Evolutionary conservation across 2,113 vertebrate genomes (phyloP), one percentile per base, ranked within the genome.

Genomic region (Zapus hudsonius): DNA sequence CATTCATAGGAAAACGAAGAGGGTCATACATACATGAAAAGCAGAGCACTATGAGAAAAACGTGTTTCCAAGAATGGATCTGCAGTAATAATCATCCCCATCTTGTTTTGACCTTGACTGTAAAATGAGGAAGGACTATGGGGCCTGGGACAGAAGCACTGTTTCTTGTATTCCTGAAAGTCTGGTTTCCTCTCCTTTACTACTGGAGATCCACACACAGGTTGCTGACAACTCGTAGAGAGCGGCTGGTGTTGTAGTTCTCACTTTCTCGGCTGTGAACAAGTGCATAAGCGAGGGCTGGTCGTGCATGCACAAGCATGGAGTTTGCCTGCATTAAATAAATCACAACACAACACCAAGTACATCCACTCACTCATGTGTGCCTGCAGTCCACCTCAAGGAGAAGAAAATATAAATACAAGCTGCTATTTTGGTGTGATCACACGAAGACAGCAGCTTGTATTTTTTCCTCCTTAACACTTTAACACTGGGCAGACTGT

Each of bases 401-500:
- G 95, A 97, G 94, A 92, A 89, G 94, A 89, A 95, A 97, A 96
- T 92, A 95, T 95, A 96, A 97, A 97, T 90, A 97, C 96, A 96
- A 96, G 97, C 96, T 97, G 97, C 97, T 97, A 96, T 96, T 97
- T 96, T 96, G 96, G 91, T 97, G 95, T 95, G 95, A 97, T 97
- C 95, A 96, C 96, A 94, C 38, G 87, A 96, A 95, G 36, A 95
- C 79, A 96, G 96, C 97, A 97, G 96, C 96, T 96, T 97, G 96
- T 95, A 90, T 96, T 95, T 93, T 92, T 94, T 84, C 81, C 81
- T 89, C 85, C 84, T 94, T 97, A 97, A 97, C 96, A 96, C 97
- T 96, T 97, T 97, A 97, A 96, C 96, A 97, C 95, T 96, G 96
- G 96, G 95, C 96, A 97, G 96, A 96, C 97, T 97, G 96, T 97